Evolutionary conservation across 2,888 invertebrate genomes (phyloP), one percentile per base, ranked within the genome.

Genomic region (Sycophila texana): DNA sequence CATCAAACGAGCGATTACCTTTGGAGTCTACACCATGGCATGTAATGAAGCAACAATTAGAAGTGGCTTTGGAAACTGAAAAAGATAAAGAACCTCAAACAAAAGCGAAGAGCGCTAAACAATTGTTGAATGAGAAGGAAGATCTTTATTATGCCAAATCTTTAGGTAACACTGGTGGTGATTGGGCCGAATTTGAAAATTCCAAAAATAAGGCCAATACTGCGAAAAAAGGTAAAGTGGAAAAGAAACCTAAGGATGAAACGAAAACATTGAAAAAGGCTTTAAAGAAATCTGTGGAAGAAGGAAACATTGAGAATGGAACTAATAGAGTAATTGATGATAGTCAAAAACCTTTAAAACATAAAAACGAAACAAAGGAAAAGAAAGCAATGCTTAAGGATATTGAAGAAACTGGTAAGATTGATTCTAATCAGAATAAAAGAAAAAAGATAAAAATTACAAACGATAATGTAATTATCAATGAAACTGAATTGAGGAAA

Each of bases 11-110:
- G 87, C 92, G 93, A 83, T 86, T 93, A 16, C 94, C 94, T 1
- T 94, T 94, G 87, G 93, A 94, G 67, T 91, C 95, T 61, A 95
- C 95, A 57, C 93, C 95, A 86, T 96, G 96, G 95, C 91, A 92
- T 80, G 92, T 93, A 77, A 94, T 96, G 93, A 94, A 94, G 87
- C 91, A 93, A 82, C 94, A 94, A 83, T 88, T 94, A 20, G 83
- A 92, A 66, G 90, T 84, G 13, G 82, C 79, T 61, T 63, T 78
- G 22, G 71, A 79, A 7, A 81, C 81, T 20, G 82, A 82, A n/a
- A 74, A 85, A 67, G 74, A 53, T 14, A 73, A 85, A 65, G 74
- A 53, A 16, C 14, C 26, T 1, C 72, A 74, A 22, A 75, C 81
- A 16, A 86, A 82, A 76, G 61, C 81, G 12, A 89, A 88, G 81